Evolutionary conservation across 2,888 invertebrate genomes (phyloP).

Genomic region (Caenorhabditis afra): DNA sequence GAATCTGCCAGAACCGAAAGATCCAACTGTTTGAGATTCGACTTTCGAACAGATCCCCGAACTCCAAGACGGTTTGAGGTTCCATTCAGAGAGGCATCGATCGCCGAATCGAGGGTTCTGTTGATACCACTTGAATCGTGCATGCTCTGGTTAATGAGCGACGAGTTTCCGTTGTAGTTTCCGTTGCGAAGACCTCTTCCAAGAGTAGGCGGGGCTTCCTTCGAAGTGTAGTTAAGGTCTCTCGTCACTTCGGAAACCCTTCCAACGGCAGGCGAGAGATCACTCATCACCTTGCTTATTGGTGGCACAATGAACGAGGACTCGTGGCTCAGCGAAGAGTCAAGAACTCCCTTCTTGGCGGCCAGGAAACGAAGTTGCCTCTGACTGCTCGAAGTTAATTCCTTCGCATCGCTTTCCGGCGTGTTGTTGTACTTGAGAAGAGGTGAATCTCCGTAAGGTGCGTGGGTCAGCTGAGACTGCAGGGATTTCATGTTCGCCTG

Average conservation of each 20-base stretch:
- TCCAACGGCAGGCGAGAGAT: conserved; percentile 50
- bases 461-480: conserved; percentile 84
- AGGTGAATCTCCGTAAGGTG: conserved; percentile 91
- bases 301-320: conserved; percentile 51
- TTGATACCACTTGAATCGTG: conserved; percentile 45
- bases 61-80: conserved; percentile 53
- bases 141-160: conserved; percentile 29
- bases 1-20: conserved; percentile 48
- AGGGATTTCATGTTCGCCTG: conserved; percentile 86
- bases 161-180: conserved; percentile 34
- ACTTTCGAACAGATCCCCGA: conserved; percentile 43
- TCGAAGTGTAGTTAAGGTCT: conserved; percentile 68
- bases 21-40: conserved; percentile 67
- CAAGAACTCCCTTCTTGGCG: conserved; percentile 44
- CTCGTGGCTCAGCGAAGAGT: conserved; percentile 16
- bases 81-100: conserved; percentile 60
- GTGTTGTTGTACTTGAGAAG: conserved; percentile 81
- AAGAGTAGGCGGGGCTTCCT: conserved; percentile 66
- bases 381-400: conserved; percentile 42
- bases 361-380: conserved; percentile 68
- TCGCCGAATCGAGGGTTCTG: conserved; percentile 62
- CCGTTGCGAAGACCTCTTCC: conserved; percentile 65
- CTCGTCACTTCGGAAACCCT: conserved; percentile 35
- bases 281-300: conserved; percentile 58
- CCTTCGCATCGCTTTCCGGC: conserved; percentile 48